Evolutionary conservation across 2,797 vertebrate genomes (phyloP), one percentile per base, ranked within the genome.

Genomic region (Schizopygopsis pylzovi): DNA sequence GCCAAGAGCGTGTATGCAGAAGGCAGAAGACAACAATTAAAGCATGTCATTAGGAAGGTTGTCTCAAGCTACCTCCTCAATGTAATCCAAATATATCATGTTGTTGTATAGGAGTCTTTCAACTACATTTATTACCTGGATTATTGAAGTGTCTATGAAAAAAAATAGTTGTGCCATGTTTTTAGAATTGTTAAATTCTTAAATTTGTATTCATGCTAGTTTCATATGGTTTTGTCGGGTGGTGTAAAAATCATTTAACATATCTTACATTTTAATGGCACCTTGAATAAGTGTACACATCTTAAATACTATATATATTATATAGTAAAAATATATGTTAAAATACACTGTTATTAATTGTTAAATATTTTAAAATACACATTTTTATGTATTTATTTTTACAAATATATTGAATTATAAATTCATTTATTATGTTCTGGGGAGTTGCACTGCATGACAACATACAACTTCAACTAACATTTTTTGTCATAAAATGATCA

Each of bases 101-200:
- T 92, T 93, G 92, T 92, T 89, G 33, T 33, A 33, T 33, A 89
- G 87, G 81, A 90, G 87, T 89, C 81, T 87, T 84, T 93, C 89
- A 91, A 85, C 89, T 88, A 81, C 33, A 86, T 86, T 92, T 87
- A 93, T 91, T 89, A 89, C 83, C 86, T 63, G 3, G 20, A 6
- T 41, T 22, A 22, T 12, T 18, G 45, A 16, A 25, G 1, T 76
- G 49, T 12, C 73, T 22, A 39, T 12, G 9, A 77, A 13, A 7
- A 7, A 75, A 33, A 15, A 22, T 13, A 77, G 33, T 15, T 56
- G 75, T 33, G 47, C 47, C 68, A 71, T 71, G 39, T 45, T 68
- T 10, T 11, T 28, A 73, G 43, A 49, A 28, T 73, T 18, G 0
- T 49, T 16, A 43, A 22, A n/a, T 13, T n/a, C 0, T 71, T 71